Percentiles rank a stretch among this genome's conserved stretches.
Evolutionary conservation across 2,888 invertebrate genomes (phyloP).

Genomic region (Cheiracanthium punctorium): DNA sequence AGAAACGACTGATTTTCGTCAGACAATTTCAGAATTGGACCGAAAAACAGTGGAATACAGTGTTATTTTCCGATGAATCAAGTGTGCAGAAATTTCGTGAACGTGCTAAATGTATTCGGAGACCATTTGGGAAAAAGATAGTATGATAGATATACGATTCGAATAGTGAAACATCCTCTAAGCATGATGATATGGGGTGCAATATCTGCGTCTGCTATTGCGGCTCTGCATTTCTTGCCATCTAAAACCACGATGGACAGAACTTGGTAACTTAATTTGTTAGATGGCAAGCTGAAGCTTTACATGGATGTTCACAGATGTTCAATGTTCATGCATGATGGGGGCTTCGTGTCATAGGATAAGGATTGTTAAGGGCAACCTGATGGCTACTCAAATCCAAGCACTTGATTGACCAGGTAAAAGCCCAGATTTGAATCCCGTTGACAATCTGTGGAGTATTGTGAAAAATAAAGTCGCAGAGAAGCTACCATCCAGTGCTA

Average conservation of each 20-base stretch:
- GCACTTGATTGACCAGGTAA: background rate
- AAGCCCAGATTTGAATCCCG: background rate
- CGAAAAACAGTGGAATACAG: no score
- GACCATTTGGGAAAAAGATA: no score
- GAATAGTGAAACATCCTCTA: background rate
- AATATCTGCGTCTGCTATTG: no score
- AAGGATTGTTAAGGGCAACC: background rate
- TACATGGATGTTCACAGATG: background rate
- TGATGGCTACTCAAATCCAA: background rate
- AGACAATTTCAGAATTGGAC: no score
- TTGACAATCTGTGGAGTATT: background rate
- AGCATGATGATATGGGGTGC: background rate
- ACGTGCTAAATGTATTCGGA: no score
- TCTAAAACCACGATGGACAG: no score
- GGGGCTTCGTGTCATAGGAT: background rate
- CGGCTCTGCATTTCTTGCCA: no score
- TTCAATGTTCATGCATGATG: background rate
- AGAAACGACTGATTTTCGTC: no score
- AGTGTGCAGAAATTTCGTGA: no score
- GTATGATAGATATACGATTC: background rate
- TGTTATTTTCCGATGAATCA: background rate
- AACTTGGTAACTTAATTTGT: no score
- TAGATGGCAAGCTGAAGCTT: background rate
- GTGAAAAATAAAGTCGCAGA: background rate
- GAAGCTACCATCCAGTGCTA: background rate